A percentile compares a stretch with the other conserved stretches of the same genome.
Conservation (phyloP, 1,140 invertebrate species). For the Bombus affinis region DNA sequence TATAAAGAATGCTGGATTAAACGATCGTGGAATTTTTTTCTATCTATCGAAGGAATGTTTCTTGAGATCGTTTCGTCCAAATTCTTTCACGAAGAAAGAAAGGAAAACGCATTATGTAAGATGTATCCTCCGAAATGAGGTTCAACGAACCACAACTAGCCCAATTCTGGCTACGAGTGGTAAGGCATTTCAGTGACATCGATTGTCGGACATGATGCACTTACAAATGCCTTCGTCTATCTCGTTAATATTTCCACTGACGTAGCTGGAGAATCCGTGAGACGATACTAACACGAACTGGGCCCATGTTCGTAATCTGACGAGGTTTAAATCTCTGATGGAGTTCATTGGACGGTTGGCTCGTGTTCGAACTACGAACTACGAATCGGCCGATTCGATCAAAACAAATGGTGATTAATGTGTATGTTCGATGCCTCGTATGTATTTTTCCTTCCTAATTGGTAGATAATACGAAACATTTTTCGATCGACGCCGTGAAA, state of each 20-base stretch:
- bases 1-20: background rate
- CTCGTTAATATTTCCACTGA: slow-evolving; percentile 29
- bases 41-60: background rate
- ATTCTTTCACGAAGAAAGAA: too few species aligned
- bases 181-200: slow-evolving; percentile 22
- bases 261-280: background rate
- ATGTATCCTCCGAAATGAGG: background rate
- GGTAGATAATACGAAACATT: background rate
- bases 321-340: background rate
- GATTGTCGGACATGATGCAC: slow-evolving; percentile 18
- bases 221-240: slow-evolving; percentile 8
- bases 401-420: slow-evolving; percentile 39
- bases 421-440: too few species aligned
- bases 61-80: background rate
- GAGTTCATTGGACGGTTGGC: slow-evolving; percentile 13
- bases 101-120: background rate
- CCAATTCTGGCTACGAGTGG: background rate
- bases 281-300: background rate
- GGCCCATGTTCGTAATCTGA: background rate
- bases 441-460: too few species aligned
- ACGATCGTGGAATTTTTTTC: background rate
- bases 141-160: slow-evolving; percentile 41
- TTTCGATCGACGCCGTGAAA: background rate
- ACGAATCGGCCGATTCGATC: slow-evolving; percentile 16
- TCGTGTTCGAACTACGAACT: slow-evolving; percentile 30